Conservation (phyloP, 1,140 invertebrate genomes). For the Nasonia giraulti region DNA sequence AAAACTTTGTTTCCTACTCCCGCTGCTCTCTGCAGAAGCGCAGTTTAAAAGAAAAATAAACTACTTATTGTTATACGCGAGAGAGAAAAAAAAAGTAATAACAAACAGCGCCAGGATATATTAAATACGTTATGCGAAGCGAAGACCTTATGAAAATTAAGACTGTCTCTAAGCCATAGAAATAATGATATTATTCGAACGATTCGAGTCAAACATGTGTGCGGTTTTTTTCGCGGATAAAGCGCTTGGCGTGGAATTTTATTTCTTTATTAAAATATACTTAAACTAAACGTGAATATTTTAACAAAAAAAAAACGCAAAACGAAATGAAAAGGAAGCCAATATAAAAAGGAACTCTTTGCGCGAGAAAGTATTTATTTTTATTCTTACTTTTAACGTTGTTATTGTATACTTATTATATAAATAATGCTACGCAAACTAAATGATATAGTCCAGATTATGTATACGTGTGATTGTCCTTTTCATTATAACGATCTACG, state of each 20-base stretch:
- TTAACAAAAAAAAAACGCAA: slow-evolving; percentile 17
- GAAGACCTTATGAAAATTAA: slow-evolving; percentile 63
- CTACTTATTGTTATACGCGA: background rate
- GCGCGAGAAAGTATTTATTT: slow-evolving; percentile 55
- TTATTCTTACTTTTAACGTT: slow-evolving; percentile 48
- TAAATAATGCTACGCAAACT: slow-evolving; percentile 31
- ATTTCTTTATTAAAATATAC: slow-evolving; percentile 51
- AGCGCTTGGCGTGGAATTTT: slow-evolving; percentile 51
- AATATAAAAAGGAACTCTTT: slow-evolving; percentile 40
- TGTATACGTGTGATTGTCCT: slow-evolving; percentile 19
- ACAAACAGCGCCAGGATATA: slow-evolving; percentile 17
- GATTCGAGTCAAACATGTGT: slow-evolving; percentile 59
- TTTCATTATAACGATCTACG: slow-evolving; percentile 16
- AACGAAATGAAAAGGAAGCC: slow-evolving; percentile 42
- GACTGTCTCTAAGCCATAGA: slow-evolving; percentile 68
- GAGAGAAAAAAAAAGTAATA: background rate
- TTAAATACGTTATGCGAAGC: slow-evolving; percentile 9
- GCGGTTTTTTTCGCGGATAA: slow-evolving; percentile 46
- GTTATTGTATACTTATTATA: slow-evolving; percentile 27
- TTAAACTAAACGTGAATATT: slow-evolving; percentile 13
- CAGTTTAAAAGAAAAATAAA: background rate
- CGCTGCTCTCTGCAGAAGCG: background rate
- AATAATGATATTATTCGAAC: slow-evolving; percentile 64
- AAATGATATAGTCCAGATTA: background rate
- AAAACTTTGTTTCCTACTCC: background rate